Evolutionary conservation across 2,888 invertebrate genomes (phyloP), one percentile per base, ranked within the genome.

Genomic region (Maniola hyperantus): DNA sequence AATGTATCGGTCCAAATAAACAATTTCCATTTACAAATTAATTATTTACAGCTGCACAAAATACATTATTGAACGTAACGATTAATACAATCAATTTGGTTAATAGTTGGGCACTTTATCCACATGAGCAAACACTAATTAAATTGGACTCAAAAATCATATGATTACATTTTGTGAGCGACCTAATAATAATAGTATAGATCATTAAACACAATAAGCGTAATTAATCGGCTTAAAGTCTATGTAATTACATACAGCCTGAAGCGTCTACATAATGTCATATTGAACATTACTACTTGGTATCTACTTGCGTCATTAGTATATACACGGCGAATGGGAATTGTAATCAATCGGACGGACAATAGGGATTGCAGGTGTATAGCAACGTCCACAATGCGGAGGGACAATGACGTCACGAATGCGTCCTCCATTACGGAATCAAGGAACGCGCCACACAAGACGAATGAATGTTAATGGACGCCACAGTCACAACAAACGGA

Each of bases 311-410:
- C 69, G 53, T 68, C 71, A 72, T 74, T 71, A 72, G 73, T 72
- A 74, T 67, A 79, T 75, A 76, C 73, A 74, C 71, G 68, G 72
- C 80, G 74, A 80, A 82, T 82, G 80, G 81, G 78, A 79, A 84
- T 84, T 83, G 85, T 86, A 83, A 85, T 87, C 86, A 85, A 85
- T 86, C 82, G 83, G 78, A 66, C 75, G 75, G 77, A 86, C 87
- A 87, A 87, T 85, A 73, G 83, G 76, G 71, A 73, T 72, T 74
- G 76, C 76, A 73, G 73, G 68, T 73, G 64, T 69, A 73, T 71
- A 67, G 70, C 65, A 61, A 59, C 66, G 67, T 69, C 57, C 63
- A 72, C 75, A 79, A 79, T 81, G 71, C 71, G 66, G 67, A 71
- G 73, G 75, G 69, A 77, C 75, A 72, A 77, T 75, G 75, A 76